These are phyloP conservation scores for Chrosomus eos DNA, from an alignment of 2,797 vertebrate genomes.

Conservation along the genomic window DNA sequence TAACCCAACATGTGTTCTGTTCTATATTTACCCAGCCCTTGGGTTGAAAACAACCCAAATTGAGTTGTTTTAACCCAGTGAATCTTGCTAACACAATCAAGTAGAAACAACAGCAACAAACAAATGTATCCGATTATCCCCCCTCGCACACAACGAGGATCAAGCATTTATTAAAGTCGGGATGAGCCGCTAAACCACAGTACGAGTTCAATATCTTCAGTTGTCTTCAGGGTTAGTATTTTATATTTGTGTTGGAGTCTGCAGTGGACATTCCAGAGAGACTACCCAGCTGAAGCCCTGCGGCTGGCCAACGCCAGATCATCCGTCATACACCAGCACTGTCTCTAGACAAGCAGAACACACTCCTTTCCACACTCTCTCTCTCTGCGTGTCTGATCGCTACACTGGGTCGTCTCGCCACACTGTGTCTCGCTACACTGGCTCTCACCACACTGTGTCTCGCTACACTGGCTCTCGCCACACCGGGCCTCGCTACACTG, in stretches of 20 bases:
- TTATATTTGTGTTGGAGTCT: slow-evolving; percentile 13
- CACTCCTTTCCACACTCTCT: neutral
- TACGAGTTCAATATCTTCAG: slow-evolving; percentile 5
- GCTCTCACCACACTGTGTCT: no score
- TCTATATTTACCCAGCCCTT: no score
- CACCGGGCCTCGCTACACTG: no score
- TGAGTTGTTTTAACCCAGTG: no score
- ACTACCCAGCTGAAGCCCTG: slow-evolving; percentile 13
- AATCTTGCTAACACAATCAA: neutral
- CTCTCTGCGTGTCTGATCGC: slow-evolving; percentile 16
- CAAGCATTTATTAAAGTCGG: slow-evolving; percentile 12
- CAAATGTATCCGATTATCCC: neutral
- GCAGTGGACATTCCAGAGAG: slow-evolving; percentile 15
- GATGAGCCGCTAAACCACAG: neutral
- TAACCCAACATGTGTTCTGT: no score
- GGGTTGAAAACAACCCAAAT: no score
- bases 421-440: no score
- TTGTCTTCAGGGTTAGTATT: slow-evolving; percentile 9
- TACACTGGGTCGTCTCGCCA: no score
- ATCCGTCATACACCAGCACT: neutral
- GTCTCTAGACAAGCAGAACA: neutral
- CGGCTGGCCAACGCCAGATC: neutral
- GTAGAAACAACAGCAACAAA: neutral
- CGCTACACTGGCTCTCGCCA: no score
- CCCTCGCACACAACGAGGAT: neutral